Base-by-base conservation (phyloP, 2,888 invertebrate species). In the Falcaria lacertinaria region DNA sequence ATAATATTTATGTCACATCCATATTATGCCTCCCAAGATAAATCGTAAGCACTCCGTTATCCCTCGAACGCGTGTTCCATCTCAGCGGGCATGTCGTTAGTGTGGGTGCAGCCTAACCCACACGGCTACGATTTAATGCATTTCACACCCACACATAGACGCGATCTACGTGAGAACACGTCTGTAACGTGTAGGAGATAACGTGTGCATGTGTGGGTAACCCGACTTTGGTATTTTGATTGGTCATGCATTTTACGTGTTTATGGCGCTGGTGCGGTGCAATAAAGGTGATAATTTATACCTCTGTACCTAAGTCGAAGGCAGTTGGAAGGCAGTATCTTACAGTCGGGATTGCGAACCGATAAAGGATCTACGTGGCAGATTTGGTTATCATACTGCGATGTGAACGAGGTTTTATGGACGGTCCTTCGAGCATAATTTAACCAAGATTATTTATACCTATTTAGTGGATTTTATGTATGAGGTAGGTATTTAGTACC, bases 191-290 rank as follows among this genome's bases (percentile, higher is more conserved):
- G 11, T 28, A 28, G 11, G 28, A 22, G 7, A 11, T 7, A 11
- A 11, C 11, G n/a, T 44, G 19, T 33, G 7, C 2, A 1, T 48
- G 81, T 83, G 76, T 78, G 80, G 48, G 85, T 83, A 78, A 66
- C 66, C 76, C 74, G 80, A 74, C 86, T 76, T 85, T 88, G 88
- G 88, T 89, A 89, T 89, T 89, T 89, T 89, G 88, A 89, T 89
- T 89, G 88, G 88, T 88, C 88, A 89, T 89, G 88, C 88, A 88
- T 88, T 88, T 88, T 84, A 86, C 86, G 84, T 84, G 86, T 88
- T 86, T 87, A 88, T 78, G 77, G 81, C 59, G 69, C 58, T 72
- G 66, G 73, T 76, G 81, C 75, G 78, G 76, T 64, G 78, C 77
- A 68, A 76, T 86, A 83, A 86, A 84, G 71, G 77, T 59, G 62